phyloP scores from a whole-genome alignment of 2,113 vertebrate genomes.

The Coregonus clupeaformis region DNA sequence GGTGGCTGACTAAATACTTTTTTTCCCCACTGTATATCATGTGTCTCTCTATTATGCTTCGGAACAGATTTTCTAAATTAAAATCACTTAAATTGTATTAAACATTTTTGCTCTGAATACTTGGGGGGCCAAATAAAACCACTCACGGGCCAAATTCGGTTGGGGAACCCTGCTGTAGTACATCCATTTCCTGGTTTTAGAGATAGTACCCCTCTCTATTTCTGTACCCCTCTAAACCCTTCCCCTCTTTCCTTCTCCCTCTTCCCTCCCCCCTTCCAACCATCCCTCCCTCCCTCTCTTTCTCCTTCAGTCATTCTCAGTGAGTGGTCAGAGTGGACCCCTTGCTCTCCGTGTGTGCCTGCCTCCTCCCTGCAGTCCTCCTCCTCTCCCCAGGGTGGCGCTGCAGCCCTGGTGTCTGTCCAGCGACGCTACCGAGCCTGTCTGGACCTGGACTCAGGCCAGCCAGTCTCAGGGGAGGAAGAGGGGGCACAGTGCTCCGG shows the following conservation, averaged over 20 bases:
- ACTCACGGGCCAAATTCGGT: too few relatives aligned
- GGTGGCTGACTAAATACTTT: too few relatives aligned
- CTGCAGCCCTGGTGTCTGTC: conserved; percentile 58
- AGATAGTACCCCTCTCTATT: too few relatives aligned
- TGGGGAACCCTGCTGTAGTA: neutral
- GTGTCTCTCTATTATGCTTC: too few relatives aligned
- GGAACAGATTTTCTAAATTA: too few relatives aligned
- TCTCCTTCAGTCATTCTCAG: conserved; percentile 74
- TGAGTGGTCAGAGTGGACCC: conserved; percentile 84
- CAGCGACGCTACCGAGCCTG: conserved; percentile 82
- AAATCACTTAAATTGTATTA: too few relatives aligned
- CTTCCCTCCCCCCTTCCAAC: neutral
- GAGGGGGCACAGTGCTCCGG: conserved; percentile 59
- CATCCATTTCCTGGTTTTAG: too few relatives aligned
- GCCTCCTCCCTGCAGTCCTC: conserved; percentile 16
- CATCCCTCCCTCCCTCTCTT: neutral
- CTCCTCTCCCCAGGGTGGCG: neutral
- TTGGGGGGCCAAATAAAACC: too few relatives aligned
- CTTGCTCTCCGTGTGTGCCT: conserved; percentile 79
- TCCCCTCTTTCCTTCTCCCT: neutral
- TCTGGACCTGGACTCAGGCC: conserved; percentile 79
- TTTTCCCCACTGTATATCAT: too few relatives aligned
- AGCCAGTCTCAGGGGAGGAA: conserved; percentile 49
- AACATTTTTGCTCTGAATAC: too few relatives aligned
- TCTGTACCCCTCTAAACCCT: neutral